Evolutionary conservation across 2,113 vertebrate genomes (phyloP), one percentile per base, ranked within the genome.

Genomic region (Nanorana parkeri): DNA sequence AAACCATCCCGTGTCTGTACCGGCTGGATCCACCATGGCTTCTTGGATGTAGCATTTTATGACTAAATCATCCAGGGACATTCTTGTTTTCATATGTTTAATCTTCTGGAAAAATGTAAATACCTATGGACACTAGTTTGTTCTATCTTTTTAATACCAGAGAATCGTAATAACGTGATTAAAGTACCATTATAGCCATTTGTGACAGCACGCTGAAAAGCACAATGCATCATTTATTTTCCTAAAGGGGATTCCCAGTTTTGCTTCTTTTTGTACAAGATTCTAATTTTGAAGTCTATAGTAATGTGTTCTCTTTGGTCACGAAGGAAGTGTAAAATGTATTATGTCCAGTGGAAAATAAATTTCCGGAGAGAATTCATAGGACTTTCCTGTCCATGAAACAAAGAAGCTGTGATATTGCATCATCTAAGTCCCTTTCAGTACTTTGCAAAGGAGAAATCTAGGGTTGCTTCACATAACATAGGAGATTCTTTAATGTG

Each of bases 151-250:
- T 81, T 86, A 89, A 88, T 84, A 82, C 86, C 83, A 64, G 56
- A 86, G 66, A 83, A 85, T 78, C 17, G 23, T 76, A 87, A n/a
- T n/a, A n/a, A 83, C 77, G 60, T 83, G 89, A 88, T 84, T 79
- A 77, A 86, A 68, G 86, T 85, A 86, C 84, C 86, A 77, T 79
- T 86, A 84, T 72, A 88, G 56, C 84, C 52, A 69, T 84, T 80
- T 60, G 85, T 91, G 87, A 88, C 84, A 90, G 81, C 56, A 83
- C 87, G 67, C 90, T 90, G 85, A 91, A 87, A 88, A 89, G 77
- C 87, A 84, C 85, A 90, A 78, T 66, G 32, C 55, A 54, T 54
- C 7, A 8, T 10, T n/a, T n/a, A 41, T 75, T 75, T n/a, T 74
- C 3, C 15, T 63, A 24, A 24, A 47, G 41, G 41, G 41, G 13